Conservation (phyloP, 2,888 invertebrate genomes). For the Gisinianus flammeolus region DNA sequence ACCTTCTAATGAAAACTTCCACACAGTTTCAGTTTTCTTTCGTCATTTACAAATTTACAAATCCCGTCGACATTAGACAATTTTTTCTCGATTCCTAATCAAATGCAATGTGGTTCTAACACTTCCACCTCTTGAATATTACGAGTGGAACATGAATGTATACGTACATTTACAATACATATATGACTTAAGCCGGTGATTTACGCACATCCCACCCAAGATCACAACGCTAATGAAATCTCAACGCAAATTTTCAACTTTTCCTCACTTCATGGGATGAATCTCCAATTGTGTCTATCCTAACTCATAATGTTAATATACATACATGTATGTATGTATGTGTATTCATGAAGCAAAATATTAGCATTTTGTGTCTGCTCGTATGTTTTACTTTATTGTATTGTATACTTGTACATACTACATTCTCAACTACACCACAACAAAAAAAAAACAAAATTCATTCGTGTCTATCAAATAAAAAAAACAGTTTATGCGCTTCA, state of each 20-base stretch:
- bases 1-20: too few species aligned
- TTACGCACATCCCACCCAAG: constrained; percentile 22
- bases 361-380: not conserved
- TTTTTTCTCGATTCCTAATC: not conserved
- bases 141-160: too few species aligned
- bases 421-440: too few species aligned
- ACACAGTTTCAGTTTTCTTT: not conserved
- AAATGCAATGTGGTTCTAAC: too few species aligned
- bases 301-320: not conserved
- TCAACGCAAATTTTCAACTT: constrained; percentile 20
- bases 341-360: not conserved
- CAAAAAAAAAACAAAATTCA: too few species aligned
- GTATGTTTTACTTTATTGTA: not conserved
- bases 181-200: too few species aligned
- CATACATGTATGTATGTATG: not conserved
- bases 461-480: not conserved
- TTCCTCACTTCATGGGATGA: constrained; percentile 24
- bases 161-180: too few species aligned
- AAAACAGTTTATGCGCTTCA: not conserved
- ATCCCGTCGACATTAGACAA: not conserved
- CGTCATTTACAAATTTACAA: not conserved
- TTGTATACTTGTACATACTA: not conserved
- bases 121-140: too few species aligned
- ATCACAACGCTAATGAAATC: constrained; percentile 4
- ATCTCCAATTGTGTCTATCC: not conserved